A percentile compares a stretch with the other conserved stretches of the same genome.
These are phyloP conservation scores for Apodemia hepburni DNA, from an alignment of 2,888 invertebrate species.

Conservation along the genomic window DNA sequence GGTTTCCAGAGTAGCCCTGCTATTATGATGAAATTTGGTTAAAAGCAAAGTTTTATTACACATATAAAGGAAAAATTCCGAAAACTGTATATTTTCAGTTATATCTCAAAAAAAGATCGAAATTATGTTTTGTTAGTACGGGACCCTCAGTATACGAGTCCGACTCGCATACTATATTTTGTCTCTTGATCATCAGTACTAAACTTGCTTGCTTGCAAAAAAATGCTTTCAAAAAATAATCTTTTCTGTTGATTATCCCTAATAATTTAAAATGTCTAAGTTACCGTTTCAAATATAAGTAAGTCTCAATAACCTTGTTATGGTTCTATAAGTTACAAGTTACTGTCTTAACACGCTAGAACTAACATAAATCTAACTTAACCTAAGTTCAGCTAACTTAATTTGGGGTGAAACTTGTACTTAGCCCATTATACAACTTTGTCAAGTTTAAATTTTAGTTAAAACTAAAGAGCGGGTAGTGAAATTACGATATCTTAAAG, in stretches of 20 bases:
- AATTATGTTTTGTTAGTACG: too few relatives aligned
- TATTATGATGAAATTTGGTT: too few relatives aligned
- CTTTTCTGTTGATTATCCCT: background rate
- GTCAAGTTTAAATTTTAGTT: conserved; percentile 13
- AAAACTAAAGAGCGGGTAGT: background rate
- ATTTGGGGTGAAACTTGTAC: conserved; percentile 30
- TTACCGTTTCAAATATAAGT: background rate
- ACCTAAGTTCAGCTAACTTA: conserved; percentile 41
- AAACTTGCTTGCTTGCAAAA: too few relatives aligned
- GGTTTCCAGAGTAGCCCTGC: too few relatives aligned
- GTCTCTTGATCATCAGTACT: too few relatives aligned
- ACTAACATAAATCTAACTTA: conserved; percentile 59
- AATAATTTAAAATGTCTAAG: background rate
- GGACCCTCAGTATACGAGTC: too few relatives aligned
- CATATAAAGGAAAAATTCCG: too few relatives aligned
- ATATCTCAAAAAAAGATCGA: too few relatives aligned
- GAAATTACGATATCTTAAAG: background rate
- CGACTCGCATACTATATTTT: too few relatives aligned
- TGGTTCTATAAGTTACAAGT: conserved; percentile 18
- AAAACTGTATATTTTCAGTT: too few relatives aligned
- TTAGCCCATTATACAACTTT: conserved; percentile 9
- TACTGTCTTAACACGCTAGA: conserved; percentile 7
- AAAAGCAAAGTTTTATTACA: too few relatives aligned
- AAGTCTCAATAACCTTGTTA: conserved; percentile 22
- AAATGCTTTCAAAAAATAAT: too few relatives aligned